Evolutionary conservation across 1,140 invertebrate species (phyloP), one percentile per base, ranked within the genome.

Genomic region (Homarus americanus): DNA sequence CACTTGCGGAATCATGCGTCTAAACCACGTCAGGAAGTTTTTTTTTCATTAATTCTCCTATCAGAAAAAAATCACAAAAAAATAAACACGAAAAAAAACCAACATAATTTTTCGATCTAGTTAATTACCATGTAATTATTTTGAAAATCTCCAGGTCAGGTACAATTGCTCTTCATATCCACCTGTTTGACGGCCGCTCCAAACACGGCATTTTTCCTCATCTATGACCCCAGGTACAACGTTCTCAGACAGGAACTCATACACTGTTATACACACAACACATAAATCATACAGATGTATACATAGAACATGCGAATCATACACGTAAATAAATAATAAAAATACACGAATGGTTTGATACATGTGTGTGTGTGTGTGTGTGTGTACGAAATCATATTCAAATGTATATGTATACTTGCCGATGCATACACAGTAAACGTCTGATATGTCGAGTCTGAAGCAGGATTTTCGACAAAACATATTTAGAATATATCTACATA

Each of bases 51-150:
- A n/a, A n/a, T 32, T 49, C 41, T n/a, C 78, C 15, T 53, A 76
- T 40, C 53, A 20, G 36, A 49, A 83, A 82, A 80, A n/a, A n/a
- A 82, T 7, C 17, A 41, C 20, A 7, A 63, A 41, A 82, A n/a
- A 58, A 41, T n/a, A n/a, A n/a, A n/a, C n/a, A n/a, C n/a, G n/a
- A n/a, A 20, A 53, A 73, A 73, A 84, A 84, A 84, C 5, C 10
- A 69, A n/a, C 80, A 10, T 12, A 9, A 4, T 84, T 84, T 84
- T 69, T 73, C 58, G 34, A 73, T 84, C 5, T 9, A 84, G 63
- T 84, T 84, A 84, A 84, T 84, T 84, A 63, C 49, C 63, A n/a
- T 84, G 38, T 84, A 84, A 84, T 84, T 72, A 84, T 84, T 73
- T 41, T 12, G 63, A 40, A 63, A 84, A 63, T 72, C 28, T 69